phyloP scores from a whole-genome alignment of 2,797 vertebrate genomes.

The Pseudochaenichthys georgianus region DNA sequence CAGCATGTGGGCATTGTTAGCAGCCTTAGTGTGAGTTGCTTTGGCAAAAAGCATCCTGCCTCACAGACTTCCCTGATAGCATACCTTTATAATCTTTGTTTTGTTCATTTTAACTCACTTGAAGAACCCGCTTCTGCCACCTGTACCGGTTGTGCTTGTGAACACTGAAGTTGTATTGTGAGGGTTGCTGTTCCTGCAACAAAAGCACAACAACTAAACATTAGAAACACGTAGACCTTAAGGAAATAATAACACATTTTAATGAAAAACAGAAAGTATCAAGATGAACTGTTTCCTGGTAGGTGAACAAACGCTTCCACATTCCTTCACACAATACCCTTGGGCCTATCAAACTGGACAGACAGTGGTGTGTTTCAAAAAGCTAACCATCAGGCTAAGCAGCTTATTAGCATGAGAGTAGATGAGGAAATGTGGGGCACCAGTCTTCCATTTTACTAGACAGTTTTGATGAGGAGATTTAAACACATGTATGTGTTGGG shows the following conservation, averaged over 20 bases:
- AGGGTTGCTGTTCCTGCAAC: slow-evolving; percentile 68
- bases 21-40: background rate
- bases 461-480: background rate
- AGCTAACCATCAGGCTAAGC: slow-evolving; percentile 49
- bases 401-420: background rate
- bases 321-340: background rate
- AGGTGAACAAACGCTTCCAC: fast-evolving
- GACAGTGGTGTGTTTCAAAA: background rate
- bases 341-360: background rate
- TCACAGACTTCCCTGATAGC: background rate
- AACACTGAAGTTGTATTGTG: slow-evolving; percentile 86
- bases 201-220: background rate
- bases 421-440: background rate
- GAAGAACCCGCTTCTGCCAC: slow-evolving; percentile 88
- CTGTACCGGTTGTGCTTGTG: slow-evolving; percentile 84
- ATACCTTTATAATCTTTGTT: background rate
- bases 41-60: background rate
- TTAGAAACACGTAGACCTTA: background rate
- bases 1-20: background rate
- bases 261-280: background rate
- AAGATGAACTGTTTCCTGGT: slow-evolving; percentile 17
- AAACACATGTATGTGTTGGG: background rate
- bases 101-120: slow-evolving; percentile 71
- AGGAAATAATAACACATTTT: background rate
- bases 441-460: background rate